Evolutionary conservation across 2,797 vertebrate genomes (phyloP).

Genomic region (Catostomus latipinnis): DNA sequence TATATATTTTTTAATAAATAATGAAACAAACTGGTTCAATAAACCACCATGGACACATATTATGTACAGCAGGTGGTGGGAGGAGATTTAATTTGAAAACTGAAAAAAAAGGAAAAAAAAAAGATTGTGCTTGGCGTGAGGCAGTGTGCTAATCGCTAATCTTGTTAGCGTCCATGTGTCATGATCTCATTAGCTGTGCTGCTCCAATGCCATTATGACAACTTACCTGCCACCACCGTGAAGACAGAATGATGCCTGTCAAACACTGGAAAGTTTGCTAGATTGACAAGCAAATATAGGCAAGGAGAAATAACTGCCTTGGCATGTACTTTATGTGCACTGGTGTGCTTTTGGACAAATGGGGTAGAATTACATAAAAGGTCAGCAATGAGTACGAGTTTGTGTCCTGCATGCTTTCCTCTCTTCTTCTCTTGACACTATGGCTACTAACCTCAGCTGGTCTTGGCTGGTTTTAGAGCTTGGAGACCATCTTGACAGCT

Average conservation of each 20-base stretch:
- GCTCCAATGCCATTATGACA: slow-evolving; percentile 42
- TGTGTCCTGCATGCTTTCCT: not conserved
- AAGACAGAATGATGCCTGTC: slow-evolving; percentile 36
- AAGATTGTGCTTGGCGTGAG: slow-evolving; percentile 30
- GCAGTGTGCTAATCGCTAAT: slow-evolving; percentile 49
- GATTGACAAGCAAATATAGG: slow-evolving; percentile 36
- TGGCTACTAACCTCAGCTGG: not conserved
- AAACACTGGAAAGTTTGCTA: slow-evolving; percentile 26
- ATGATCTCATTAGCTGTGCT: slow-evolving; percentile 54
- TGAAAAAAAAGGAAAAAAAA: slow-evolving; percentile 35
- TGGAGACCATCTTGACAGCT: too few species aligned
- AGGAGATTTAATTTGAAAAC: slow-evolving; percentile 40
- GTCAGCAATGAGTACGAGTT: slow-evolving; percentile 32
- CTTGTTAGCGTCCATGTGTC: slow-evolving; percentile 52
- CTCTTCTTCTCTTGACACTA: not conserved
- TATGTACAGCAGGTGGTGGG: slow-evolving; percentile 24
- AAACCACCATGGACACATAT: slow-evolving; percentile 7
- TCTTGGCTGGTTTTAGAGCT: too few species aligned
- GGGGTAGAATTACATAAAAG: slow-evolving; percentile 44
- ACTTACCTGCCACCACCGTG: slow-evolving; percentile 40
- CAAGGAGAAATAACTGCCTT: not conserved
- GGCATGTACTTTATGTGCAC: slow-evolving; percentile 12
- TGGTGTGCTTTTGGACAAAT: slow-evolving; percentile 38
- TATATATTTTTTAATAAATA: slow-evolving; percentile 30
- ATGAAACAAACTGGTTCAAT: slow-evolving; percentile 14